phyloP scores from a whole-genome alignment of 1,140 invertebrate species.

The Aphis gossypii region DNA sequence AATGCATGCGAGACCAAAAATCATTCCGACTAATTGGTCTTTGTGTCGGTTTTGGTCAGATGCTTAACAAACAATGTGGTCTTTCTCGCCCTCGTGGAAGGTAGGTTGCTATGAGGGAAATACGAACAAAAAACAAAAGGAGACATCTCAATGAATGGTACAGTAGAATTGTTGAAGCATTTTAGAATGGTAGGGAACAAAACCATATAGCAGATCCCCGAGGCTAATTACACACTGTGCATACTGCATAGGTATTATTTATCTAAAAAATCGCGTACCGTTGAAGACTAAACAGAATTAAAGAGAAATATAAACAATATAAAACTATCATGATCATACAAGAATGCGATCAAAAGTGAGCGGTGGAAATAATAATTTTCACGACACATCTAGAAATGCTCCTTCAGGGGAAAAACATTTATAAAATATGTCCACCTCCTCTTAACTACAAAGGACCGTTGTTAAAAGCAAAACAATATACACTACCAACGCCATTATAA shows the following conservation, averaged over 20 bases:
- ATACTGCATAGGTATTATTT: background rate
- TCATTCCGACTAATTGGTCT: slow-evolving; percentile 34
- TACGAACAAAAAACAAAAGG: background rate
- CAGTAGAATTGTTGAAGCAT: background rate
- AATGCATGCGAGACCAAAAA: background rate
- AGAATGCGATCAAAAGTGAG: background rate
- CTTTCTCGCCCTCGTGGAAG: background rate
- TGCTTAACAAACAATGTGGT: background rate
- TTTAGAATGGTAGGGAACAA: background rate
- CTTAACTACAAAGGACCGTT: background rate
- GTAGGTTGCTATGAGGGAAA: background rate
- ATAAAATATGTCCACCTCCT: background rate
- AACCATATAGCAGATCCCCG: background rate
- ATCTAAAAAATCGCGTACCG: background rate
- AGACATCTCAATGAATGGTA: background rate
- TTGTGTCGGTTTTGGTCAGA: slow-evolving; percentile 33
- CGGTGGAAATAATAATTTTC: background rate
- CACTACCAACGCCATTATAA: background rate
- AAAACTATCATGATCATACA: background rate
- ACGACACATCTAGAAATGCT: background rate
- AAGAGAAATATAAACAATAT: background rate
- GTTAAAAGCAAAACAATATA: background rate
- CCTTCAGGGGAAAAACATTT: background rate
- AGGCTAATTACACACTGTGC: background rate
- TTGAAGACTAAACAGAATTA: background rate